Evolutionary conservation across 53 echinoderm and acorn worm species (phyloP).

Genomic region (Holothuria leucospilota): DNA sequence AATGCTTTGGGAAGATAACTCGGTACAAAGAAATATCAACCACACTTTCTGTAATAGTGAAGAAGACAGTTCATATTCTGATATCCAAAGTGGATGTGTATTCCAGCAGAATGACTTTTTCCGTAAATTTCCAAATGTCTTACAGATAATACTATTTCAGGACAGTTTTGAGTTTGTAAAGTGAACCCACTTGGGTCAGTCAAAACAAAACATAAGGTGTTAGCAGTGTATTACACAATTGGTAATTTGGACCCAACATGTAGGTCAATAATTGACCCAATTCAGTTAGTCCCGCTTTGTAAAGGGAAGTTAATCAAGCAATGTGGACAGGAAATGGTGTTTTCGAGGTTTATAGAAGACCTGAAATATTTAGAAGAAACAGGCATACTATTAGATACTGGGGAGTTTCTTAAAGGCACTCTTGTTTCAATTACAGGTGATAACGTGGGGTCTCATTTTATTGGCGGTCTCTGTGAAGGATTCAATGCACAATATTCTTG

Average conservation of each 20-base stretch:
- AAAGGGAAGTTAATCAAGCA: not conserved
- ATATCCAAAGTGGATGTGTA: too few species aligned
- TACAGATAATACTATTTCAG: too few species aligned
- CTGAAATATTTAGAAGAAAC: not conserved
- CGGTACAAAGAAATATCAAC: too few species aligned
- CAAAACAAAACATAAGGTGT: not conserved
- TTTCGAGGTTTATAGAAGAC: too few species aligned
- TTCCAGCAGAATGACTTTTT: too few species aligned
- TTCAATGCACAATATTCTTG: conserved; percentile 3
- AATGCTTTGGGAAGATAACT: too few species aligned
- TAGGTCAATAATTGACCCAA: not conserved
- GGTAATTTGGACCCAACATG: not conserved
- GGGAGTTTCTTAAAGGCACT: not conserved
- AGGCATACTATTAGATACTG: not conserved
- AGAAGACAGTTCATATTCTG: too few species aligned
- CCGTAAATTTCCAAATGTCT: too few species aligned
- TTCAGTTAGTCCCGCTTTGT: not conserved
- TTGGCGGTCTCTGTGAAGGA: conserved; percentile 21
- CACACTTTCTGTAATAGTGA: too few species aligned
- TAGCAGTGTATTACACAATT: not conserved
- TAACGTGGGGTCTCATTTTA: conserved; percentile 8
- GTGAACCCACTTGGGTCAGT: not conserved
- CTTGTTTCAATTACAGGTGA: conserved; percentile 4
- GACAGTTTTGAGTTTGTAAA: too few species aligned
- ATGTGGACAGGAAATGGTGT: too few species aligned